These are phyloP conservation scores for Mesorhabditis belari DNA, from an alignment of 2,888 invertebrate species.

Conservation along the genomic window DNA sequence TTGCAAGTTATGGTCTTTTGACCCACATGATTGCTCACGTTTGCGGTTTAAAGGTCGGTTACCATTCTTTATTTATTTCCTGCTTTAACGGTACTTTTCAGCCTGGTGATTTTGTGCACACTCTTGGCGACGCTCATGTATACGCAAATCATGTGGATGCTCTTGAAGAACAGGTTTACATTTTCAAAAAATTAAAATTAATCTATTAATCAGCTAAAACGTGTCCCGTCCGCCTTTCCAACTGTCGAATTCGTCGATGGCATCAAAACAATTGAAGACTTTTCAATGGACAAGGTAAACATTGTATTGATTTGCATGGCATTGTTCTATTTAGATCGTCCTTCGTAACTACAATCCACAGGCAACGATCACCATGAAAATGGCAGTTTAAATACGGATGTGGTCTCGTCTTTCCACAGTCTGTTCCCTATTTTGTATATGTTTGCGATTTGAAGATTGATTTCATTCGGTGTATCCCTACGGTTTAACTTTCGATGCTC, in stretches of 20 bases:
- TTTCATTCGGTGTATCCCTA: no score
- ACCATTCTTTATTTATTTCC: neutral
- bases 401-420: no score
- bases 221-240: conserved; percentile 72
- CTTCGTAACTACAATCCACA: conserved; percentile 78
- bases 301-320: neutral
- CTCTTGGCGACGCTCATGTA: conserved; percentile 88
- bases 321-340: conserved; percentile 62
- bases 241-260: conserved; percentile 66
- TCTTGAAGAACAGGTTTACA: conserved; percentile 67
- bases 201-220: conserved; percentile 59
- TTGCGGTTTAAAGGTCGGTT: conserved; percentile 72
- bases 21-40: conserved; percentile 93
- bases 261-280: conserved; percentile 76
- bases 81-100: no score
- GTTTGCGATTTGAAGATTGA: no score
- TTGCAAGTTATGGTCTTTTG: conserved; percentile 87
- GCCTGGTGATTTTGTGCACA: conserved; percentile 88
- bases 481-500: no score
- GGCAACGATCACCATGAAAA: conserved; percentile 81
- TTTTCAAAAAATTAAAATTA: neutral
- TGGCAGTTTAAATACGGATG: conserved; percentile 77
- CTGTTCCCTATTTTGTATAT: no score
- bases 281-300: conserved; percentile 67
- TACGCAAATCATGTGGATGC: conserved; percentile 83